Conservation (phyloP, 2,113 vertebrate genomes). For the Amazona guildingii region DNA sequence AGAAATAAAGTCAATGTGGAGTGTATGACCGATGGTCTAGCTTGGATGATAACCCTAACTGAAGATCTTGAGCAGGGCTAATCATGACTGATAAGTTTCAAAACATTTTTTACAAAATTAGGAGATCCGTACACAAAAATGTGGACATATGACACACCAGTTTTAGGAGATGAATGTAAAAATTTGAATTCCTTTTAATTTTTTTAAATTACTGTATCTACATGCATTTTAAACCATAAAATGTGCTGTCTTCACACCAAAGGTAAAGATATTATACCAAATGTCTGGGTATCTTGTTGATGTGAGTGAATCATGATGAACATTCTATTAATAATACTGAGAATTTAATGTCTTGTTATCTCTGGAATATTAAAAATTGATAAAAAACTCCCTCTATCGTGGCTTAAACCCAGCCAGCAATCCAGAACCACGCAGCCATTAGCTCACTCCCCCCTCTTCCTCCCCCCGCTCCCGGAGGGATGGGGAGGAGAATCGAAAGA, state of each 20-base stretch:
- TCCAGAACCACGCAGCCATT: too few species aligned
- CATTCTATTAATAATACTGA: background rate
- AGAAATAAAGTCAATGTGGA: background rate
- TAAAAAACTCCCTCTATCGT: background rate
- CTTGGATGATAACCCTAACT: background rate
- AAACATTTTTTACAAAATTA: background rate
- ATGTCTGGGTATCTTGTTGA: background rate
- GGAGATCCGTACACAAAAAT: background rate
- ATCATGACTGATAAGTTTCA: background rate
- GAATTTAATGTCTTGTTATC: background rate
- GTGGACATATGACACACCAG: background rate
- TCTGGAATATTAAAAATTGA: background rate
- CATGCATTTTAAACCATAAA: background rate
- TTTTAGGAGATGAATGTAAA: background rate
- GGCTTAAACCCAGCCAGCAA: too few species aligned
- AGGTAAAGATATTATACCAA: background rate
- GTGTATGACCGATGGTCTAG: background rate
- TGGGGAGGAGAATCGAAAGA: too few species aligned
- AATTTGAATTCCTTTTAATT: background rate
- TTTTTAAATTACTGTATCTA: background rate
- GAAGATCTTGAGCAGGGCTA: background rate
- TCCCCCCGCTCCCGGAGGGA: too few species aligned
- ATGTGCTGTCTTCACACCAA: background rate
- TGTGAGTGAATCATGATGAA: background rate
- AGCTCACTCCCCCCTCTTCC: too few species aligned